Evolutionary conservation across 2,113 vertebrate genomes (phyloP), one percentile per base, ranked within the genome.

Genomic region (Corythoichthys intestinalis): DNA sequence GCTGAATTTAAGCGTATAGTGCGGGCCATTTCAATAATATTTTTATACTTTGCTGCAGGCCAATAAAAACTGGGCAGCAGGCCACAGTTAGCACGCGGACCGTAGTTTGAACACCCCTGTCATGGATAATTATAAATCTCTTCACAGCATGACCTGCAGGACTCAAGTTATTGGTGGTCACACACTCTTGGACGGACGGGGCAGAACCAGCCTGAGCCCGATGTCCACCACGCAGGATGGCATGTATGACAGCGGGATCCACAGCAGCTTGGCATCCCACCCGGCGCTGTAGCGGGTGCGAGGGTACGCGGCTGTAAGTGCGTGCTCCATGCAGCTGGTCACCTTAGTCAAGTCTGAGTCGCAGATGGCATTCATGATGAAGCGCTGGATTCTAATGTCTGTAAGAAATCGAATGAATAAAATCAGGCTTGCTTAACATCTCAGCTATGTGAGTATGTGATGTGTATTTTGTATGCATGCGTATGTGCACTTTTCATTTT

Each of bases 261-360:
- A 98, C 65, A 95, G 57, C 12, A 98, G 78, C 66, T 98, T 98
- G 86, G 96, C 96, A 0, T 98, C 96, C 96, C 96, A 98, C 77
- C 96, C 96, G 0, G 95, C 93, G 28, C 94, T 96, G 87, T 98
- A 98, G 66, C 95, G 93, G 64, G 92, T 92, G 12, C 95, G 93
- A 0, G 96, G 96, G 85, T 96, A 71, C 1, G 74, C 86, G 0
- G 95, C 90, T 0, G 87, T 85, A 73, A 98, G 89, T 1, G 95
- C 96, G 0, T 97, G 96, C 78, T 96, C 94, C 85, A 98, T 90
- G 83, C 94, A 96, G 68, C 50, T 65, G 0, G 93, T 94, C 72
- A 98, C 96, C 85, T 98, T 98, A 81, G 85, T 77, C 17, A 98
- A 91, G 85, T 98, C 96, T 0, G 78, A 8, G 72, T 97, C 95